A percentile compares a stretch with the other conserved stretches of the same genome.
These are phyloP conservation scores for Heteromurus nitidus DNA, from an alignment of 2,888 invertebrate species.

Conservation along the genomic window DNA sequence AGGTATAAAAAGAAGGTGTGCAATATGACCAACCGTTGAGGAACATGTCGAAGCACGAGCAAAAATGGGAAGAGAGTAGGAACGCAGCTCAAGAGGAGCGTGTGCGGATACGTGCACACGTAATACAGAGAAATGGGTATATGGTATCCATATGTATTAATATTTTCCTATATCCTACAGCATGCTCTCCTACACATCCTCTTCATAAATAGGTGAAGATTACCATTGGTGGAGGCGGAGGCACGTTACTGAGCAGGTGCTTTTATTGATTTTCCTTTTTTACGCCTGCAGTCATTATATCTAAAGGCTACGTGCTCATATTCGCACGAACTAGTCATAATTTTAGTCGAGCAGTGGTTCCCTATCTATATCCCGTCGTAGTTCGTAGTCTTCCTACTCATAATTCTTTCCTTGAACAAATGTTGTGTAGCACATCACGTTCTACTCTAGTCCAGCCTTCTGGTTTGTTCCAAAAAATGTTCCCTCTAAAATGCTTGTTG, in stretches of 20 bases:
- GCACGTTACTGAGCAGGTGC: conserved; percentile 66
- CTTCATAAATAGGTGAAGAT: conserved; percentile 18
- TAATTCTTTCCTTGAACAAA: too few species aligned
- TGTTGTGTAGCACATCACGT: too few species aligned
- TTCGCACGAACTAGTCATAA: conserved; percentile 61
- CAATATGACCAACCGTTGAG: conserved; percentile 61
- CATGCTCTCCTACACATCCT: not conserved
- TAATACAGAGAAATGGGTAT: conserved; percentile 35
- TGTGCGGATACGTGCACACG: conserved; percentile 24
- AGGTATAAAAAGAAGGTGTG: conserved; percentile 43
- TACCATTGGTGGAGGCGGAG: conserved; percentile 64
- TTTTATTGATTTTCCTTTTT: conserved; percentile 64
- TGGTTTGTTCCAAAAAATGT: too few species aligned
- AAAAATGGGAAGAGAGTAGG: conserved; percentile 30
- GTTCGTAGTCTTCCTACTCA: too few species aligned
- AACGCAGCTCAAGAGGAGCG: conserved; percentile 31
- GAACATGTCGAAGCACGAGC: conserved; percentile 53
- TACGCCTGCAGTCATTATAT: conserved; percentile 61
- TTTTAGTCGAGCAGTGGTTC: conserved; percentile 21
- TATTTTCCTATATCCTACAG: not conserved
- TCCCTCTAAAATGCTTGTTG: too few species aligned
- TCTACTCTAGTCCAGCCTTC: too few species aligned
- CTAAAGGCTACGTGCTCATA: conserved; percentile 59
- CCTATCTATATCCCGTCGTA: too few species aligned
- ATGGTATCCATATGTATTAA: not conserved